A percentile compares a stretch with the other conserved stretches of the same genome.
Evolutionary conservation across 2,888 invertebrate species (phyloP).

Genomic region (Cephus spinipes): DNA sequence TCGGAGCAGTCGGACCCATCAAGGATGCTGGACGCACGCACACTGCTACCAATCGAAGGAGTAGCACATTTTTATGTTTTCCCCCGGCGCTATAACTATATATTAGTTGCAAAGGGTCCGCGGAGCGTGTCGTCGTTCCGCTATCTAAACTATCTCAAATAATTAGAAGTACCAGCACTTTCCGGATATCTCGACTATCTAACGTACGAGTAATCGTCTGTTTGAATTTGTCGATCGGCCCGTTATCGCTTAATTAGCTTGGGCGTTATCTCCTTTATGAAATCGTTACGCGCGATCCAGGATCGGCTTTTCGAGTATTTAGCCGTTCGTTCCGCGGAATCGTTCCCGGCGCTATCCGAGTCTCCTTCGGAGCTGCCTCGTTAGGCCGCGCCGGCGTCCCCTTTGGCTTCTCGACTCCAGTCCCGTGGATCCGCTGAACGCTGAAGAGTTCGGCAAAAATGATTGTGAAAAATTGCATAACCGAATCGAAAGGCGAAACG

Average conservation of each 20-base stretch:
- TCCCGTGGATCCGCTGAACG: not conserved
- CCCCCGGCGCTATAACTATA: conserved; percentile 17
- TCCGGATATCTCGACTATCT: conserved; percentile 46
- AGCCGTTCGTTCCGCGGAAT: not conserved
- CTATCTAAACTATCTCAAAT: conserved; percentile 32
- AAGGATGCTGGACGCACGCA: not conserved
- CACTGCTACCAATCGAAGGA: not conserved
- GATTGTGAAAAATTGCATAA: not conserved
- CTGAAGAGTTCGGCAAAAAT: not conserved
- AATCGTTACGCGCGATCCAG: conserved; percentile 46
- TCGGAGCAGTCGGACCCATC: not conserved
- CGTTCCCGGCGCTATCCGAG: not conserved
- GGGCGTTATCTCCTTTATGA: conserved; percentile 52
- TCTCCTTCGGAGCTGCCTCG: conserved; percentile 6
- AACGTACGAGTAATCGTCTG: conserved; percentile 35
- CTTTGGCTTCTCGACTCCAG: not conserved
- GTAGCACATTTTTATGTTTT: conserved; percentile 19
- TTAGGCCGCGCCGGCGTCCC: conserved; percentile 9
- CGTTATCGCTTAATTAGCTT: conserved; percentile 57
- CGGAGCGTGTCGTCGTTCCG: conserved; percentile 6
- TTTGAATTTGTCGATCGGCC: conserved; percentile 39
- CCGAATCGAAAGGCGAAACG: conserved; percentile 18
- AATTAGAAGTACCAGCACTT: conserved; percentile 41
- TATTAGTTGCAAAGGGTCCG: not conserved
- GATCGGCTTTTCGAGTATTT: conserved; percentile 1